These are phyloP conservation scores for Aegypius monachus DNA, from an alignment of 2,113 vertebrate genomes.

Conservation along the genomic window DNA sequence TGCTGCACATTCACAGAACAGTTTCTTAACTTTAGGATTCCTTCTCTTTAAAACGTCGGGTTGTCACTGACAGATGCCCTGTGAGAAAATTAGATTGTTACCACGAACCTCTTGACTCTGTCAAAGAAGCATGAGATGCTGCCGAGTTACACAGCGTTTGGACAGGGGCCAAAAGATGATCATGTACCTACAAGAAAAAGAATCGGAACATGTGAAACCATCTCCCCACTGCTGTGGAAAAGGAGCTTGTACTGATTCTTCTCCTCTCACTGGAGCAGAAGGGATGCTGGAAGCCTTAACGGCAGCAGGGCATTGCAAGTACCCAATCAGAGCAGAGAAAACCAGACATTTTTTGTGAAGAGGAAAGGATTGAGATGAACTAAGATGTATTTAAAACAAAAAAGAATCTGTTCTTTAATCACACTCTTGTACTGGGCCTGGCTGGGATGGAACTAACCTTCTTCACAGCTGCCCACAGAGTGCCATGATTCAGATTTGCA, in stretches of 20 bases:
- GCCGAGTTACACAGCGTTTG: not conserved
- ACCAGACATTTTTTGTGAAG: conserved; percentile 6
- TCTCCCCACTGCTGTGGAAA: not conserved
- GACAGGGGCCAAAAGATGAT: not conserved
- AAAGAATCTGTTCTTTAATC: not conserved
- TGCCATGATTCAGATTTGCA: not conserved
- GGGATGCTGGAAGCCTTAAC: not conserved
- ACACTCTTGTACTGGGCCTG: not conserved
- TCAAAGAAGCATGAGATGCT: not conserved
- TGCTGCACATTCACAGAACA: not conserved
- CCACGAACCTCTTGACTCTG: not conserved
- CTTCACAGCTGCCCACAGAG: fast-evolving
- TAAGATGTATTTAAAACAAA: not conserved
- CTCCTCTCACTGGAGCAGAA: not conserved
- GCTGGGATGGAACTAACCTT: not conserved
- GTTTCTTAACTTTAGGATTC: not conserved
- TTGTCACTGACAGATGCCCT: not conserved
- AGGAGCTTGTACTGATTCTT: not conserved
- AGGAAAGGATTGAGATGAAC: not conserved
- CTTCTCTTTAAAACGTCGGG: not conserved
- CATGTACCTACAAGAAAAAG: not conserved
- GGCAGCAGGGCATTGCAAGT: not conserved
- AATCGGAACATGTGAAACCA: not conserved
- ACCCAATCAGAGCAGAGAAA: conserved; percentile 6
- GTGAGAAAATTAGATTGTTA: not conserved